These are phyloP conservation scores for Tauraco erythrolophus DNA, from an alignment of 2,113 vertebrate genomes.

Conservation along the genomic window DNA sequence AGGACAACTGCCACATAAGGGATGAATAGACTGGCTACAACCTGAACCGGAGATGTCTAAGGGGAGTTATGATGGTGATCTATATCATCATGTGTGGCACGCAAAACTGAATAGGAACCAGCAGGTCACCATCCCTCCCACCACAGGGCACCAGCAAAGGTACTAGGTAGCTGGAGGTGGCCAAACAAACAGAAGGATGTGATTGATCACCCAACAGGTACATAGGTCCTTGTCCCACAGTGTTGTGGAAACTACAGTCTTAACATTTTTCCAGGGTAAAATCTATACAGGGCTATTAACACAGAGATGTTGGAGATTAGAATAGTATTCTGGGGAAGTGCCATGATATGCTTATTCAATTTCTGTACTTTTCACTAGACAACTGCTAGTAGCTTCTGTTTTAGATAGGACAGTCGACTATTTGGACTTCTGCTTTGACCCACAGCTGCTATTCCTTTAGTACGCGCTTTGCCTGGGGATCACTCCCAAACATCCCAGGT, in stretches of 20 bases:
- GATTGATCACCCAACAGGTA: not conserved
- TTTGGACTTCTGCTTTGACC: not conserved
- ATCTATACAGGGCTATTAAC: not conserved
- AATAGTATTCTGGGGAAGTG: not conserved
- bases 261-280: not conserved
- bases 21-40: not conserved
- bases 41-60: not conserved
- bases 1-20: not conserved
- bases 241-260: not conserved
- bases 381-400: not conserved
- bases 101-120: not conserved
- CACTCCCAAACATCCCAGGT: not conserved
- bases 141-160: not conserved
- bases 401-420: not conserved
- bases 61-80: not conserved
- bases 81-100: not conserved
- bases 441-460: not conserved
- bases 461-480: not conserved
- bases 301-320: not conserved
- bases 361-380: not conserved
- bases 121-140: not conserved
- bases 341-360: rapidly evolving
- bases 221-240: not conserved
- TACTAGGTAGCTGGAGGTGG: not conserved
- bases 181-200: not conserved